Evolutionary conservation across 2,797 vertebrate genomes (phyloP).

Genomic region (Chloroceryle amazona): DNA sequence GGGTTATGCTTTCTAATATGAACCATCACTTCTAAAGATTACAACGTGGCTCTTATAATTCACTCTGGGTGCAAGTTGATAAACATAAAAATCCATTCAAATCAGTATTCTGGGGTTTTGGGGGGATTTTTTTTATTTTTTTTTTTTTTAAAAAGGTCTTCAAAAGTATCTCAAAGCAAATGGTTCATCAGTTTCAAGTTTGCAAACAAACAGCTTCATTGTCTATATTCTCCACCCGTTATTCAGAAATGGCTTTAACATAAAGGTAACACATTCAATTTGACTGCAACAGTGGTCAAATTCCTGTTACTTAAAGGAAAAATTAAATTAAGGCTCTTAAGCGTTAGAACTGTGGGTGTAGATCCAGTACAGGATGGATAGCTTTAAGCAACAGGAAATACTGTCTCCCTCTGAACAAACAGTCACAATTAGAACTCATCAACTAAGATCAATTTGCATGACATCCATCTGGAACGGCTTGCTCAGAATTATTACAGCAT

Average conservation of each 20-base stretch:
- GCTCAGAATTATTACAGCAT: neutral
- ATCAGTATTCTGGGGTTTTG: no score
- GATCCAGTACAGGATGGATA: neutral
- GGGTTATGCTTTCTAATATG: neutral
- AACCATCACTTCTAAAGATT: neutral
- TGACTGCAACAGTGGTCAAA: neutral
- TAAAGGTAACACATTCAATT: neutral
- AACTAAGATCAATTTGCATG: neutral
- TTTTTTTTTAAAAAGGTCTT: neutral
- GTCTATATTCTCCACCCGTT: neutral
- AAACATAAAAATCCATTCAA: no score
- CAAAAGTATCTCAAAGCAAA: neutral
- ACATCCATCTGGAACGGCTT: slow-evolving; percentile 9
- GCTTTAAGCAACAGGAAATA: neutral
- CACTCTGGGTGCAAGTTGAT: neutral
- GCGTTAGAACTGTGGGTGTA: neutral
- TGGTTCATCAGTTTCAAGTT: neutral
- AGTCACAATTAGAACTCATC: neutral
- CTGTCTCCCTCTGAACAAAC: neutral
- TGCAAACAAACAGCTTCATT: neutral
- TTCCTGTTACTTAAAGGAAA: neutral
- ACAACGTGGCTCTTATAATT: neutral
- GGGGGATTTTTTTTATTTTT: no score
- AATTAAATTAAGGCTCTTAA: neutral
- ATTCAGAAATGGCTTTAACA: neutral